These are phyloP conservation scores for Pseudonaja textilis DNA, from an alignment of 2,113 vertebrate genomes.

Conservation along the genomic window DNA sequence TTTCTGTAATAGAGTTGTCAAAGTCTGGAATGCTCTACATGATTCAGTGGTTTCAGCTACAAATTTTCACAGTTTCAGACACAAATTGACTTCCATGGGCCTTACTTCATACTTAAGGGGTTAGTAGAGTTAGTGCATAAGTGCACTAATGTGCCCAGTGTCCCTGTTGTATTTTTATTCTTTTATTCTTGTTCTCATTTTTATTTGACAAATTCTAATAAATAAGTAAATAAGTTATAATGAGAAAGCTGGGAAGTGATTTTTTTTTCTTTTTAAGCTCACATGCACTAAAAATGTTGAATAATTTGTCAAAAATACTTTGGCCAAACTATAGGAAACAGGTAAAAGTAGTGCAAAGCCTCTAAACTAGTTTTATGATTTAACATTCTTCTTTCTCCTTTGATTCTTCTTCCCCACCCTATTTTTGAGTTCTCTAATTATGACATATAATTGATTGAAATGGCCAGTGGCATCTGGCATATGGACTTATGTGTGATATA, in stretches of 20 bases:
- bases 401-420: conserved; percentile 5
- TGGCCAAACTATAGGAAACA: neutral
- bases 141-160: no score
- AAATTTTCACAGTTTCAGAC: no score
- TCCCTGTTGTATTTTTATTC: no score
- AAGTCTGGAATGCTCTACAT: no score
- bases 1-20: no score
- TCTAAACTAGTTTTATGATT: conserved; percentile 58
- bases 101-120: no score
- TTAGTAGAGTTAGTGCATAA: no score
- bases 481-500: conserved; percentile 50
- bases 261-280: conserved; percentile 14
- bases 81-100: no score
- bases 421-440: conserved; percentile 59
- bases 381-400: conserved; percentile 56
- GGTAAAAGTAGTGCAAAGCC: conserved; percentile 22
- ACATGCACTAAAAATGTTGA: conserved; percentile 26
- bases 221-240: conserved; percentile 28
- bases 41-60: no score
- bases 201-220: no score
- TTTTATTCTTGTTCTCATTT: no score
- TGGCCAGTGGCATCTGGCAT: conserved; percentile 32
- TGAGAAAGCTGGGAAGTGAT: neutral
- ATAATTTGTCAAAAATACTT: conserved; percentile 15
- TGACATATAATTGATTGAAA: conserved; percentile 41